Evolutionary conservation across 2,113 vertebrate species (phyloP).

Genomic region (Pterocles orientalis): DNA sequence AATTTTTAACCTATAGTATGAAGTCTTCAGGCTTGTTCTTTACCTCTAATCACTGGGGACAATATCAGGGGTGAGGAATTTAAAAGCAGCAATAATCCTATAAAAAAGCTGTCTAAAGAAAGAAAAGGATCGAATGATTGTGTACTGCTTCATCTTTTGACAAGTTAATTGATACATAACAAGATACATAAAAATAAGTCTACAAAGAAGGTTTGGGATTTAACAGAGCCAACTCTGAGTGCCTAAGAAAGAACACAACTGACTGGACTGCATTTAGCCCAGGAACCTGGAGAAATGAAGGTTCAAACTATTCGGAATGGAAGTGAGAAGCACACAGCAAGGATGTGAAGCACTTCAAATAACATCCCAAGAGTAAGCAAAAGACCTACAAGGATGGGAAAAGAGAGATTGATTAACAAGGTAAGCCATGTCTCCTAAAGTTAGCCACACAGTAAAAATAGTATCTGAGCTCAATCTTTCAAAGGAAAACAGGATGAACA

Average conservation of each 20-base stretch:
- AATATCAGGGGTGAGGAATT: neutral
- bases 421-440: neutral
- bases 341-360: neutral
- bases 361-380: neutral
- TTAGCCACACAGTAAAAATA: neutral
- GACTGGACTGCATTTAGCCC: neutral
- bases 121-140: neutral
- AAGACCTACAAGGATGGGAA: neutral
- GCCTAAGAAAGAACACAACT: neutral
- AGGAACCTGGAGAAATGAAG: neutral
- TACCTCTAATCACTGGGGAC: neutral
- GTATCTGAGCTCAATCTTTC: neutral
- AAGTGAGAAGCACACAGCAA: neutral
- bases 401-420: neutral
- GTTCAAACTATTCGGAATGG: neutral
- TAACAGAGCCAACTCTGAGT: neutral
- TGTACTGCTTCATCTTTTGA: neutral
- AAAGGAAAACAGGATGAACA: neutral
- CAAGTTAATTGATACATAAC: neutral
- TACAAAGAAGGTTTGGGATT: neutral
- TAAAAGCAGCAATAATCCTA: neutral
- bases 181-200: neutral
- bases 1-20: neutral
- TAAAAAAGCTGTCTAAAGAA: neutral
- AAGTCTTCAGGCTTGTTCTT: neutral